Evolutionary conservation across 1,140 invertebrate genomes (phyloP).

Genomic region (Temnothorax longispinosus): DNA sequence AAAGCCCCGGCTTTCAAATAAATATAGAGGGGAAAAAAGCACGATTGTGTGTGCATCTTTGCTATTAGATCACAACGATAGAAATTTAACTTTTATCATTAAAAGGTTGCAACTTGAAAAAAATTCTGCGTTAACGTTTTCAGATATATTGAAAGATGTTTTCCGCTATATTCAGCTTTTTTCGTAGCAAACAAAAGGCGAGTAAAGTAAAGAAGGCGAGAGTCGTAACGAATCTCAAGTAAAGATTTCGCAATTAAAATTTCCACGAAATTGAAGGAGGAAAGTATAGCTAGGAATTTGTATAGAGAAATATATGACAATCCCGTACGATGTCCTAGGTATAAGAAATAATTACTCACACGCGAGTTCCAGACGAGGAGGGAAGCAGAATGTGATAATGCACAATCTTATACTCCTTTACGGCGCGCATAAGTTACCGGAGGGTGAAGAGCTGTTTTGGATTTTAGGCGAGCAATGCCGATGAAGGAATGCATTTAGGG

Average conservation of each 20-base stretch:
- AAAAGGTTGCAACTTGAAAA: not conserved
- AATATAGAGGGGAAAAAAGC: not conserved
- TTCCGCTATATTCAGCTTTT: not conserved
- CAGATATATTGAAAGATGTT: not conserved
- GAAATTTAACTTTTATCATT: not conserved
- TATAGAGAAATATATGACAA: not conserved
- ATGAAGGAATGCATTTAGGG: slow-evolving; percentile 52
- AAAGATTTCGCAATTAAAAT: not conserved
- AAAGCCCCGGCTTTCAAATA: slow-evolving; percentile 21
- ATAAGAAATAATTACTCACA: slow-evolving; percentile 7
- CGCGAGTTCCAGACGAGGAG: not conserved
- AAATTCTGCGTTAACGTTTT: not conserved
- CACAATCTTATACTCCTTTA: not conserved
- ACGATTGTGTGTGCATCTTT: too few relatives aligned
- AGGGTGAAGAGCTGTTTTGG: slow-evolving; percentile 29
- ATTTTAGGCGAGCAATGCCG: slow-evolving; percentile 21
- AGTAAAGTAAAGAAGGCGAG: too few relatives aligned
- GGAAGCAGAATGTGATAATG: slow-evolving; percentile 1
- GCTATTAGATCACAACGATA: not conserved
- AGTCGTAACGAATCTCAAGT: not conserved
- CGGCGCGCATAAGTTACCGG: not conserved
- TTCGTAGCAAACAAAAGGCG: too few relatives aligned
- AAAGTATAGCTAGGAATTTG: not conserved
- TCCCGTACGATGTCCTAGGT: not conserved
- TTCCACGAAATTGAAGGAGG: not conserved